Evolutionary conservation across 2,888 invertebrate species (phyloP), one percentile per base, ranked within the genome.

Genomic region (Cephus nigrinus): DNA sequence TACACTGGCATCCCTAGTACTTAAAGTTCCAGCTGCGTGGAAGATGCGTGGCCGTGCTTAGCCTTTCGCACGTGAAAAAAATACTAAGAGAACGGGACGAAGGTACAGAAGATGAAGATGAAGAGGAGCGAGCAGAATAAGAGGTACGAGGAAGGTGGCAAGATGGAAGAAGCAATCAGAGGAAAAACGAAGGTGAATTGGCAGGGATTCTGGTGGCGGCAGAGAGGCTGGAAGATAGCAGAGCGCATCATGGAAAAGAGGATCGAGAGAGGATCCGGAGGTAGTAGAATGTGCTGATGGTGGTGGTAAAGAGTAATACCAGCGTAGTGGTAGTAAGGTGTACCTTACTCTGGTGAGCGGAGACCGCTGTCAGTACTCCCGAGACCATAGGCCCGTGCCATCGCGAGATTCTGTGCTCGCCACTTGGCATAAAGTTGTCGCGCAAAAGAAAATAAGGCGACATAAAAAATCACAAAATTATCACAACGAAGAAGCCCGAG

Each of bases 281-380:
- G 68, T 69, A 73, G 75, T 35, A 74, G 35, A 73, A 69, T 76
- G 76, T 69, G 79, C 78, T 75, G 79, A 76, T 33, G 76, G 77
- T 83, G 79, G 83, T 83, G 84, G 86, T 85, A 83, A 82, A 85
- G 75, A 81, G 84, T 68, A 83, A 82, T 82, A 83, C 82, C 84
- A 86, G 73, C 79, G 77, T 82, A 76, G 83, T 81, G 79, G 83
- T 81, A 84, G 83, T 83, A 84, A 86, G 87, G 87, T 89, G 87
- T 88, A 87, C 86, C 85, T 89, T 86, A 86, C 88, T 87, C 84
- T 81, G 84, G 88, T 86, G 87, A 88, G 86, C 87, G 87, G 87
- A 86, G 87, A 85, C 86, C 84, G 84, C 83, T 87, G 88, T 88
- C 88, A 88, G 88, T 88, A 86, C 86, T 86, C 83, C 86, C 84